Evolutionary conservation across 2,113 vertebrate species (phyloP), one percentile per base, ranked within the genome.

Genomic region (Dascyllus trimaculatus): DNA sequence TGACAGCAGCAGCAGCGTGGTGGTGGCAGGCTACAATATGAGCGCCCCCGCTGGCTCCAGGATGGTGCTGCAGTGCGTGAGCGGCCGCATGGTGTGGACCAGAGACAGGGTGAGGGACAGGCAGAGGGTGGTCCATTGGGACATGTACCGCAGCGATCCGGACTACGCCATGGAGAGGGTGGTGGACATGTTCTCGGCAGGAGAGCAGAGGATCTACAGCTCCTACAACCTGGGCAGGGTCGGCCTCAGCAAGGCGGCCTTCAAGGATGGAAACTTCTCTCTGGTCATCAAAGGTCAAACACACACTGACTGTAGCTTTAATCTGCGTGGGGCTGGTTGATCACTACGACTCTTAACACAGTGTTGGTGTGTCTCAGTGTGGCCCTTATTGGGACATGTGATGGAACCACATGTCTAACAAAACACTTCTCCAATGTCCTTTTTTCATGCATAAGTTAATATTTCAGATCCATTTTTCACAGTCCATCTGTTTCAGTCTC

Each of bases 81-180:
- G 98, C 25, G 93, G 95, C 10, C 96, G 97, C 59, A 99, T 99
- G 95, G 95, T 99, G 68, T 99, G 98, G 98, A 99, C 96, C 11
- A 96, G 96, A 80, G 98, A 99, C 88, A 91, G 93, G 1, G 87
- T 97, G 15, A 94, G 91, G 1, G 98, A 99, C 94, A 95, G 97
- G 35, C 97, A 99, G 87, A 95, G 97, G 0, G 98, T 99, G 57
- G 94, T 97, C n/a, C 98, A 99, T 93, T 99, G 98, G 98, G 97
- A 99, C 49, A 56, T 97, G 45, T 93, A 92, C 66, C 91, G 95
- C 57, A 88, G 67, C 66, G 25, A 61, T 40, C 94, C 93, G 0
- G 85, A 89, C 6, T 86, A 91, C 35, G 86, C 91, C 65, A 94
- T 94, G 87, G 96, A 97, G 84, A 93, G 96, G 35, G 86, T 95